Percentiles rank a stretch among this genome's conserved stretches.
phyloP scores from a whole-genome alignment of 2,888 invertebrate genomes.

The Lasiommata megera region DNA sequence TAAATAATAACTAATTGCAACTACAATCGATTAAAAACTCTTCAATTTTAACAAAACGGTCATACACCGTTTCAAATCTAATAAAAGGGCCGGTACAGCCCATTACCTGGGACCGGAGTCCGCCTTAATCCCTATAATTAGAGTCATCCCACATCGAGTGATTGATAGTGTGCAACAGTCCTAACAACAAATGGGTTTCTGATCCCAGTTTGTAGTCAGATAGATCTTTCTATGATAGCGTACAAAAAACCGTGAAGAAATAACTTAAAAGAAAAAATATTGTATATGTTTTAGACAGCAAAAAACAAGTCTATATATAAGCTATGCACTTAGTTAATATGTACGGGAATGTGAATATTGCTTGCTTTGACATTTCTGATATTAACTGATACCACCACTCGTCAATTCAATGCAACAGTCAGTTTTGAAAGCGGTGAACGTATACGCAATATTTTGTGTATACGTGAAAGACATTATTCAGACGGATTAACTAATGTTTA shows the following conservation, averaged over 20 bases:
- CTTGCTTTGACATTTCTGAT: too few species aligned
- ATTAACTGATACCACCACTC: too few species aligned
- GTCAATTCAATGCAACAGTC: too few species aligned
- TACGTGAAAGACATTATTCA: too few species aligned
- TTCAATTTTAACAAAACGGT: conserved; percentile 48
- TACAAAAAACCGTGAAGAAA: background rate
- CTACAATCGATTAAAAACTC: conserved; percentile 52
- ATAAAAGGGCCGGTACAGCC: conserved; percentile 52
- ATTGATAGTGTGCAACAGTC: conserved; percentile 65
- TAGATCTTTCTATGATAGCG: background rate
- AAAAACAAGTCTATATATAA: too few species aligned
- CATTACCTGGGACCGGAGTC: conserved; percentile 62
- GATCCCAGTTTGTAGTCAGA: conserved; percentile 41
- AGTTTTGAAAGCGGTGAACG: too few species aligned
- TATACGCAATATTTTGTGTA: too few species aligned
- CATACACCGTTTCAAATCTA: conserved; percentile 48
- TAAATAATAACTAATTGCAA: conserved; percentile 22
- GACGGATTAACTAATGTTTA: too few species aligned
- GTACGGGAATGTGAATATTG: too few species aligned
- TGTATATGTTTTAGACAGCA: too few species aligned
- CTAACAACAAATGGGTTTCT: conserved; percentile 65
- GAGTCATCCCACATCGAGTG: conserved; percentile 67
- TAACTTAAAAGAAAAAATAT: background rate
- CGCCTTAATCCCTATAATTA: conserved; percentile 78
- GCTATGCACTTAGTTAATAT: too few species aligned